Percentiles rank a stretch among this genome's conserved stretches.
Evolutionary conservation across 2,797 vertebrate genomes (phyloP).

Genomic region (Ptychobarbus kaznakovi): DNA sequence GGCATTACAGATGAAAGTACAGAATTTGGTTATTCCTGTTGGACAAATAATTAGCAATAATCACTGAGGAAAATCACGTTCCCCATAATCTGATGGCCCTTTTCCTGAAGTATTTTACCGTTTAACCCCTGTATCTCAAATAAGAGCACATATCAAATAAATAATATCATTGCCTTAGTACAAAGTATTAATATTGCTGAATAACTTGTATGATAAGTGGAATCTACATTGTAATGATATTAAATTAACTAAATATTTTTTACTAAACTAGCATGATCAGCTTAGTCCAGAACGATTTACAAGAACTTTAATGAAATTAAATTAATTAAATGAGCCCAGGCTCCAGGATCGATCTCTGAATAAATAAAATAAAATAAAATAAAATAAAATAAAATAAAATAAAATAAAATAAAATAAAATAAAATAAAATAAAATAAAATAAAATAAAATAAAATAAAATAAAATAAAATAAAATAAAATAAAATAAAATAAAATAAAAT

Average conservation of each 20-base stretch:
- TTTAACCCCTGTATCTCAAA: background rate
- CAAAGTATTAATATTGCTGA: background rate
- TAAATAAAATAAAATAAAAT: too few species aligned
- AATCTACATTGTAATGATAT: background rate
- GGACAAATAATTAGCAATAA: background rate
- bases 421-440: background rate
- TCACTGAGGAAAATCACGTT: background rate
- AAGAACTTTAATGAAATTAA: too few species aligned
- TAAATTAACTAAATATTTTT: background rate
- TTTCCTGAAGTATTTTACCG: background rate
- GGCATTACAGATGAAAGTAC: background rate
- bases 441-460: too few species aligned
- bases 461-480: too few species aligned
- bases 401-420: background rate
- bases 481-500: too few species aligned
- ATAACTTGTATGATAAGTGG: background rate
- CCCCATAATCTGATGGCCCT: background rate
- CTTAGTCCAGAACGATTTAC: background rate
- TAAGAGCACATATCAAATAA: background rate
- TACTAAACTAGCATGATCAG: background rate
- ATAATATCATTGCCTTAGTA: background rate
- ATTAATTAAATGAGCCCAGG: too few species aligned
- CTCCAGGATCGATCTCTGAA: too few species aligned
- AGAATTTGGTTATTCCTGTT: background rate
- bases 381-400: too few species aligned